Evolutionary conservation across 92 coral and sea anemone species (phyloP), one percentile per base, ranked within the genome.

Genomic region (Diadumene lineata): DNA sequence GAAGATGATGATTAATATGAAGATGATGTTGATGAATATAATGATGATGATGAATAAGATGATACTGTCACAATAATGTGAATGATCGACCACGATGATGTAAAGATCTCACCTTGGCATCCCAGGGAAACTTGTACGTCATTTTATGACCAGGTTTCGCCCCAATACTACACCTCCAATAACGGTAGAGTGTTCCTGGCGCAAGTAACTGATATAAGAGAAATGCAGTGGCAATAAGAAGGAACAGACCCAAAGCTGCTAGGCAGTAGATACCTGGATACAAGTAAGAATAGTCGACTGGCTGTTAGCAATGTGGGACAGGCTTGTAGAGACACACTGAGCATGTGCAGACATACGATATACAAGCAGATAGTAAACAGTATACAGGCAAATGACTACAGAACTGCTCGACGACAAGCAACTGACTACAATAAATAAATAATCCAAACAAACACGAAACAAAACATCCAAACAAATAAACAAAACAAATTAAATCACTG

Each of bases 171-270:
- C 96, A 90, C 33, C 82, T 32, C 81, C 77, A 86, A 57, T 90
- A 79, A 23, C 84, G 88, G 76, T 79, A 90, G 77, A 66, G 43
- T 2, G 96, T 79, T 24, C 96, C 91, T 43, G 89, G 87, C n/a
- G 85, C 87, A 31, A 86, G 73, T 21, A 69, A 68, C 72, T 90
- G 80, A 73, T 86, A 90, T 25, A 90, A 24, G 19, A 86, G 24
- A 75, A 79, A 90, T 43, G 74, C 77, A 30, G 82, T 13, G 15
- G 87, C 44, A 29, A 79, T 86, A 61, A 86, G 75, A 43, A 76
- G 28, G 53, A 68, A 30, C 15, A 77, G 31, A 0, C 72, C 51
- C 21, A 82, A 58, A 43, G 60, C 50, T 18, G 73, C 53, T 19
- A 83, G 34, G 33, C 75, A 28, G 43, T 64, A 76, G 66, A 89